A percentile compares a stretch with the other conserved stretches of the same genome.
phyloP scores from a whole-genome alignment of 2,797 vertebrate genomes.

The Tragelaphus oryx region DNA sequence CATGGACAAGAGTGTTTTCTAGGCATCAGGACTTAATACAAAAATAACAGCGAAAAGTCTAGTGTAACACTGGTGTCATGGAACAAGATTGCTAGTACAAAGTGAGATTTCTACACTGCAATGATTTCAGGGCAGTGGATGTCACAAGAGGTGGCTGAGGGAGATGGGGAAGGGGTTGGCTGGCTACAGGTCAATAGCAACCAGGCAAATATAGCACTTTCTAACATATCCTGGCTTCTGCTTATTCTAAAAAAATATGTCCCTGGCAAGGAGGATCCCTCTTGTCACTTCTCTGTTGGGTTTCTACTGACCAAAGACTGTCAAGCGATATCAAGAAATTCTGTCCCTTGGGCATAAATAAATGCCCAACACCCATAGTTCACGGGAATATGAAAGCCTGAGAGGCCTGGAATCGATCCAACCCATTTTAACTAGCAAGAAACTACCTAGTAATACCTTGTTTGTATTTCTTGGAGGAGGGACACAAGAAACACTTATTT shows the following conservation, averaged over 20 bases:
- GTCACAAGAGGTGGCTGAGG: not conserved
- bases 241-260: not conserved
- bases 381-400: slow-evolving; percentile 34
- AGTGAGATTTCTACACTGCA: not conserved
- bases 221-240: not conserved
- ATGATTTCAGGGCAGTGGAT: not conserved
- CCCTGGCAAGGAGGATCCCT: not conserved
- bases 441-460: slow-evolving; percentile 81
- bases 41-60: not conserved
- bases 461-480: slow-evolving; percentile 84
- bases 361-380: slow-evolving; percentile 44
- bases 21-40: not conserved
- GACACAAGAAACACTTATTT: slow-evolving; percentile 84
- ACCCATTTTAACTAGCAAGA: slow-evolving; percentile 80
- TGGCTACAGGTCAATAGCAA: not conserved
- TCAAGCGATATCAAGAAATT: slow-evolving; percentile 42
- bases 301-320: not conserved
- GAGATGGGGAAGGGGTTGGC: not conserved
- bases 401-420: slow-evolving; percentile 72
- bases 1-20: not conserved
- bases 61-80: not conserved
- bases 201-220: not conserved
- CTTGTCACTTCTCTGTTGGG: not conserved
- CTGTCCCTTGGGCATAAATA: not conserved
- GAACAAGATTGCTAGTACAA: not conserved